These are phyloP conservation scores for Hirtodrosophila duncani DNA, from an alignment of 2,888 invertebrate genomes.

Conservation along the genomic window DNA sequence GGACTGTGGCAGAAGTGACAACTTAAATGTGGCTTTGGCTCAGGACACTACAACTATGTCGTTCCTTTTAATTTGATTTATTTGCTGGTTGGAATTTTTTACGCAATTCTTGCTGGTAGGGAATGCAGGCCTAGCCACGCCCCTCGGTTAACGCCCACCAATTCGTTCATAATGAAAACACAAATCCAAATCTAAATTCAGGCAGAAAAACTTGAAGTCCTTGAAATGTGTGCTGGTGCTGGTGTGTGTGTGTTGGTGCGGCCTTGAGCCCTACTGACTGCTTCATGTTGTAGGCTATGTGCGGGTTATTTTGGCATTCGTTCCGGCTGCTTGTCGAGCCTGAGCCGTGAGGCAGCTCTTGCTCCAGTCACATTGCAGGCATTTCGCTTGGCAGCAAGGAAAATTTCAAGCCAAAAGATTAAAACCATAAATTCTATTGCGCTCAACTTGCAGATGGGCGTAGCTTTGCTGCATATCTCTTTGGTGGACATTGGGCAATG, in stretches of 20 bases:
- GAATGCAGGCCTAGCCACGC: slow-evolving; percentile 32
- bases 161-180: slow-evolving; percentile 55
- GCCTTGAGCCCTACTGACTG: slow-evolving; percentile 66
- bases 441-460: too few relatives aligned
- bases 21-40: slow-evolving; percentile 35
- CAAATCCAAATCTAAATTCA: slow-evolving; percentile 57
- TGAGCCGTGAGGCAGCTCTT: slow-evolving; percentile 24
- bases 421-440: slow-evolving; percentile 69
- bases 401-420: slow-evolving; percentile 64
- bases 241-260: too few relatives aligned
- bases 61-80: slow-evolving; percentile 74
- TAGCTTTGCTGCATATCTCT: too few relatives aligned
- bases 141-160: slow-evolving; percentile 47
- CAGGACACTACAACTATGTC: slow-evolving; percentile 64
- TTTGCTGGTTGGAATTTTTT: slow-evolving; percentile 42
- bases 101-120: slow-evolving; percentile 18
- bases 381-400: slow-evolving; percentile 40
- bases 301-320: slow-evolving; percentile 35
- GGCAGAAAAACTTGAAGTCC: slow-evolving; percentile 36
- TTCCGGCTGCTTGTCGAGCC: too few relatives aligned
- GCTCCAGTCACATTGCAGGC: too few relatives aligned
- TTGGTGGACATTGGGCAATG: too few relatives aligned
- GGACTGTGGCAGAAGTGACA: slow-evolving; percentile 13
- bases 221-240: slow-evolving; percentile 37
- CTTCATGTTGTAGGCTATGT: slow-evolving; percentile 36